Evolutionary conservation across 2,797 vertebrate genomes (phyloP), one percentile per base, ranked within the genome.

Genomic region (Notoglanidium macrostoma): DNA sequence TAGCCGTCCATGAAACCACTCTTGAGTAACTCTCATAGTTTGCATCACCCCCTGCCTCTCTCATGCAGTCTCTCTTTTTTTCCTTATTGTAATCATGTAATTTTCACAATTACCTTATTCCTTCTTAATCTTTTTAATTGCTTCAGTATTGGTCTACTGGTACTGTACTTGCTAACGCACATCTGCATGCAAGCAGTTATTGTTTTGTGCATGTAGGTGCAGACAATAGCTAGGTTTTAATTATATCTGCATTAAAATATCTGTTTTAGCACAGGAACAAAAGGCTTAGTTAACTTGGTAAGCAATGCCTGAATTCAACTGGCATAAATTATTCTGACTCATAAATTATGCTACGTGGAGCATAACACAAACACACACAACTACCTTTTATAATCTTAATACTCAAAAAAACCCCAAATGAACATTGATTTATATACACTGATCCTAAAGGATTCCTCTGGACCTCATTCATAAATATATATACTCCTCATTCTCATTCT

Each of bases 1-100:
- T 94, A 95, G 92, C 90, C 87, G 89, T 91, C 90, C 89, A 86
- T 92, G 91, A 93, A 91, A 89, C 87, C 68, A 89, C 61, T 68
- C 57, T 83, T 29, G 61, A 84, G 54, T 12, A 59, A 54, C 49
- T 72, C 67, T 74, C 63, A 1, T 46, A 65, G 63, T 54, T 73
- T 83, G 46, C 44, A 9, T 57, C 67, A 57, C 29, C 61, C 74
- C 70, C 44, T 65, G n/a, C 9, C 35, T 70, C 44, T 85, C 55
- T 87, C 14, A 63, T 49, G 10, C 14, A 46, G 79, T 72, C 35
- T 72, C 14, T 76, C 68, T 86, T 81, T 86, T 44, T 73, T 23
- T 23, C 74, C 72, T 21, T 51, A 57, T 59, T 46, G 19, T 23
- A 49, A n/a, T 29, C 72, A 40, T 0, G 55, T 12, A 44, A 49